These are phyloP conservation scores for Drepanosiphum platanoidis DNA, from an alignment of 2,888 invertebrate species.

Conservation along the genomic window DNA sequence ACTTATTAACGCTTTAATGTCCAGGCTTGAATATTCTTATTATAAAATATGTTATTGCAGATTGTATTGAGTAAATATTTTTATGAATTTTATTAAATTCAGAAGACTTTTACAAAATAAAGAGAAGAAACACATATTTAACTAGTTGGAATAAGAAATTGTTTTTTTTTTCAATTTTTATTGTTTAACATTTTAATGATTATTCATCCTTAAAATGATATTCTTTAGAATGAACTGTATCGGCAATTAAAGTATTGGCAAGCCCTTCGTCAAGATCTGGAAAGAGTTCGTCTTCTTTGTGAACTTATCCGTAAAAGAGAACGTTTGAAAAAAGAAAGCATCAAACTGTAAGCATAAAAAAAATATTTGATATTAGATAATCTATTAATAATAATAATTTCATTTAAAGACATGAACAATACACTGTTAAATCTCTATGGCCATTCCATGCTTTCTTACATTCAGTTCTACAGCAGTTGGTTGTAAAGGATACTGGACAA, in stretches of 20 bases:
- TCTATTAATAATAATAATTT: background rate
- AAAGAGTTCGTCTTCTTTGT: constrained; percentile 89
- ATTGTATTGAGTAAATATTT: too few species aligned
- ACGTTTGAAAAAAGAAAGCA: constrained; percentile 88
- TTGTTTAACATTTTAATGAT: too few species aligned
- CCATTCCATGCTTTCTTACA: constrained; percentile 84
- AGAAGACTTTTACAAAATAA: too few species aligned
- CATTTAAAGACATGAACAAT: constrained; percentile 62
- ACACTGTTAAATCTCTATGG: constrained; percentile 72
- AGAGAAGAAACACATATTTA: too few species aligned
- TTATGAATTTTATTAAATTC: too few species aligned
- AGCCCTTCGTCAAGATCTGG: constrained; percentile 90
- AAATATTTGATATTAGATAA: background rate
- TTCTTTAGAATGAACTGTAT: constrained; percentile 75
- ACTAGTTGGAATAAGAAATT: too few species aligned
- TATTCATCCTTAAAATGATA: constrained; percentile 44
- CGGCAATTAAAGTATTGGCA: constrained; percentile 94
- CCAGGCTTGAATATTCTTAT: too few species aligned
- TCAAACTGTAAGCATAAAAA: constrained; percentile 72
- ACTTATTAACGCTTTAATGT: too few species aligned
- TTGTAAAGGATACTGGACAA: constrained; percentile 82
- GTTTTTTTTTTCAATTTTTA: too few species aligned
- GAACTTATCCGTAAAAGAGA: constrained; percentile 96
- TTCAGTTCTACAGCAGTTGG: constrained; percentile 80
- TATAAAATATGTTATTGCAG: too few species aligned